A percentile compares a stretch with the other conserved stretches of the same genome.
Conservation (phyloP, 2,888 invertebrate genomes). For the Eudiplozoon nipponicum region DNA sequence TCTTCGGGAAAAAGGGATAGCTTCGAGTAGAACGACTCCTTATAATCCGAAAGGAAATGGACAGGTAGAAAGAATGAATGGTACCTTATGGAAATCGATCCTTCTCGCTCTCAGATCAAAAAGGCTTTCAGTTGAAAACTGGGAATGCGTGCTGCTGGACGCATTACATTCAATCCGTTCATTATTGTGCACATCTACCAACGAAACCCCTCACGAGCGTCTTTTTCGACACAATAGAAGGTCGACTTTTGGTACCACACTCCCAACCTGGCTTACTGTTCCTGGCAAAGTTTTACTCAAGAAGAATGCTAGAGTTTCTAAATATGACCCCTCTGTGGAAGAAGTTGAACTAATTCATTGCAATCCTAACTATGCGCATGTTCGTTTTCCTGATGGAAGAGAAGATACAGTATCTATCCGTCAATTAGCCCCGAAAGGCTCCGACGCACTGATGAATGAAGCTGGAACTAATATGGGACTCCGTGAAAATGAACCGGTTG, state of each 20-base stretch:
- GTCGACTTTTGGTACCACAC: conserved; percentile 4
- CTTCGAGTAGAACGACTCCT: conserved; percentile 17
- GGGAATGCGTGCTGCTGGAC: conserved; percentile 17
- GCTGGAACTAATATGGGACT: no score
- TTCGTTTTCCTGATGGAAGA: no score
- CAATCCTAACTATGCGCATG: no score
- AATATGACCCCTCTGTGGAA: no score
- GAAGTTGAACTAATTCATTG: no score
- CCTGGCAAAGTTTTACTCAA: no score
- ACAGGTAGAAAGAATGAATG: conserved; percentile 17
- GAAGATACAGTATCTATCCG: no score
- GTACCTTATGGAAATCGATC: conserved; percentile 17
- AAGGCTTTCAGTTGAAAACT: conserved; percentile 4
- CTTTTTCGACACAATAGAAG: conserved; percentile 11
- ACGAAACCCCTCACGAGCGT: conserved; percentile 15
- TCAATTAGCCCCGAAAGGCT: no score
- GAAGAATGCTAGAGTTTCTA: no score
- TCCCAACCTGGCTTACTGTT: no score
- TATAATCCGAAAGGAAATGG: conserved; percentile 17
- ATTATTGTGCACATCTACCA: conserved; percentile 16
- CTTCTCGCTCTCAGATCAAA: conserved; percentile 11
- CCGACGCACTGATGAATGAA: no score
- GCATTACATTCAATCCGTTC: conserved; percentile 17
- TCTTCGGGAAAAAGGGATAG: conserved; percentile 12
- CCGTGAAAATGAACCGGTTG: no score